A percentile compares a stretch with the other conserved stretches of the same genome.
Evolutionary conservation across 2,797 vertebrate species (phyloP).

Genomic region (Mormyrops boulengeri): DNA sequence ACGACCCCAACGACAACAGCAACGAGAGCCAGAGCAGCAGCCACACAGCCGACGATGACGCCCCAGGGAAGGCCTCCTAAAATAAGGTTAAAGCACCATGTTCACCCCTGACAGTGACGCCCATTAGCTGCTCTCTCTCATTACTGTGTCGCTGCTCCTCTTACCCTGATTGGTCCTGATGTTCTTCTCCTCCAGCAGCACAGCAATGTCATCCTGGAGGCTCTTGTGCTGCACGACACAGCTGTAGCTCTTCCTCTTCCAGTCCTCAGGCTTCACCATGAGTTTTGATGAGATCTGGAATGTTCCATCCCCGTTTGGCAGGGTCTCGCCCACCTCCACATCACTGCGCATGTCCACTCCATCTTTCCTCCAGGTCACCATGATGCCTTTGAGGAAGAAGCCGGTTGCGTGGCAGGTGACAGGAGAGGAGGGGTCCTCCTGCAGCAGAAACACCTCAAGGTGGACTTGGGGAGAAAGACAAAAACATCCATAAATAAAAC

Average conservation of each 20-base stretch:
- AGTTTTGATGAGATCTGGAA: conserved; percentile 45
- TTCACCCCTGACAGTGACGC: too few relatives aligned
- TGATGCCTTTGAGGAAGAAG: too few relatives aligned
- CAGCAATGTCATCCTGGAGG: not conserved
- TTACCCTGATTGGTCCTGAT: not conserved
- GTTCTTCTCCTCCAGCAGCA: not conserved
- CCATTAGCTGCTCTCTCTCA: not conserved
- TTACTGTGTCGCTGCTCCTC: not conserved
- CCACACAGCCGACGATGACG: not conserved
- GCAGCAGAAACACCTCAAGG: conserved; percentile 32
- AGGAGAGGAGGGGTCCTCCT: too few relatives aligned
- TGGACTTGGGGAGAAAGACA: conserved; percentile 19
- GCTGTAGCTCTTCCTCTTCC: conserved; percentile 22
- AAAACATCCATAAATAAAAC: not conserved
- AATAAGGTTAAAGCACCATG: too few relatives aligned
- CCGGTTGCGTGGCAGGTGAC: too few relatives aligned
- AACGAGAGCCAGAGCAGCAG: not conserved
- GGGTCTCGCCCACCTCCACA: conserved; percentile 35
- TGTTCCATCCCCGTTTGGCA: conserved; percentile 45
- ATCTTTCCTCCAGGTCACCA: too few relatives aligned
- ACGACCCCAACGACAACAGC: not conserved
- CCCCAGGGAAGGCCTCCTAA: not conserved
- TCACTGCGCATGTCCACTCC: conserved; percentile 35
- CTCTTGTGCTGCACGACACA: conserved; percentile 46
- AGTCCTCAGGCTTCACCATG: conserved; percentile 28